These are phyloP conservation scores for Myotis findleyi DNA, from an alignment of 2,797 vertebrate species.

Conservation along the genomic window DNA sequence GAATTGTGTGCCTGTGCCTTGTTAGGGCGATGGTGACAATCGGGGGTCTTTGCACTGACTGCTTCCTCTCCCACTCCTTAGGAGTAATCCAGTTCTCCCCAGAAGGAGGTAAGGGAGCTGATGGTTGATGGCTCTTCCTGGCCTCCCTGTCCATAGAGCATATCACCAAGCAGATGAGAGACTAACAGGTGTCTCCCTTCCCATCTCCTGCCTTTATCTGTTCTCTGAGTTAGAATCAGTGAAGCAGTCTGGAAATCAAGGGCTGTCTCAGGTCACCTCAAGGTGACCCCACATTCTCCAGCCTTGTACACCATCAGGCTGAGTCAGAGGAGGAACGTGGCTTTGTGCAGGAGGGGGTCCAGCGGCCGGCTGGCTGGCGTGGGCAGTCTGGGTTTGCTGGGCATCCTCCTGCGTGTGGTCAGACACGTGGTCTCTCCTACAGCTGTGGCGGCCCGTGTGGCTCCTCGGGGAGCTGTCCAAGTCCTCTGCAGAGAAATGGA, in stretches of 20 bases:
- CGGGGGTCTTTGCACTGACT: conserved; percentile 5
- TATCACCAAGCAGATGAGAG: conserved; percentile 1
- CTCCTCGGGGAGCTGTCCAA: conserved; percentile 54
- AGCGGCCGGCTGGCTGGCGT: neutral
- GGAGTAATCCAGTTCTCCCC: neutral
- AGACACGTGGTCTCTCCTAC: conserved; percentile 42
- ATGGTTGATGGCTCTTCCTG: neutral
- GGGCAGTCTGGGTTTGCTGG: conserved; percentile 17
- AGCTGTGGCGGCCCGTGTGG: conserved; percentile 50
- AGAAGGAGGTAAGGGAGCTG: neutral
- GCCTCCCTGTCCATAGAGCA: neutral
- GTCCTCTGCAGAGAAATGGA: conserved; percentile 61
- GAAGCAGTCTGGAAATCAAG: conserved; percentile 26
- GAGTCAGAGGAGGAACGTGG: neutral
- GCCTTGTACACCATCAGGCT: neutral
- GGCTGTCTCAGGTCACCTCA: conserved; percentile 6
- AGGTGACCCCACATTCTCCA: conserved; percentile 23
- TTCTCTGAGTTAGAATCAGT: conserved; percentile 20
- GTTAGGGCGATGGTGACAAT: conserved; percentile 42
- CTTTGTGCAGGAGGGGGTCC: conserved; percentile 28
- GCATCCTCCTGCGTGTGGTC: neutral
- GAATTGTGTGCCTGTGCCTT: conserved; percentile 18
- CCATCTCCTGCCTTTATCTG: conserved; percentile 9
- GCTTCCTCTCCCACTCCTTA: neutral
- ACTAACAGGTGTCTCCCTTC: neutral